Evolutionary conservation across 35 echinoderm and acorn worm genomes (phyloP).

Genomic region (Acanthaster planci): DNA sequence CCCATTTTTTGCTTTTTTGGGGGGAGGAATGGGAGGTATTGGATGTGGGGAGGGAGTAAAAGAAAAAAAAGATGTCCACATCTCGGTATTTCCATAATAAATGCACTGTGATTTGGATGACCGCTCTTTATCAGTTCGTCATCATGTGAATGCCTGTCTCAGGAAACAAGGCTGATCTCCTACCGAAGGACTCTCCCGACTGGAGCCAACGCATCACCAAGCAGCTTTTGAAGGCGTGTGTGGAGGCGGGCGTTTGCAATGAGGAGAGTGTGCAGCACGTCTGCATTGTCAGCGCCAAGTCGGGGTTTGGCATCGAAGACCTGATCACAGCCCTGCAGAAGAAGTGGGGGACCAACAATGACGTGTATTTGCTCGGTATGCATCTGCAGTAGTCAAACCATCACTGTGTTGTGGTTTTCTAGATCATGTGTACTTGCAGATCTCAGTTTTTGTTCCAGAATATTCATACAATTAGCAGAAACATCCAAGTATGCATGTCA

Average conservation of each 20-base stretch:
- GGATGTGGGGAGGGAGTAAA: too few species aligned
- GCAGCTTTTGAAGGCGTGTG: constrained; percentile 54
- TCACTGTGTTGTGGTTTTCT: too few species aligned
- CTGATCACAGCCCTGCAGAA: constrained; percentile 70
- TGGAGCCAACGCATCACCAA: constrained; percentile 43
- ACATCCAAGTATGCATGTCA: too few species aligned
- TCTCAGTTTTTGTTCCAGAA: too few species aligned
- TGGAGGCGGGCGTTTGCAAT: constrained; percentile 61
- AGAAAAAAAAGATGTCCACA: too few species aligned
- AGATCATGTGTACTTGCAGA: too few species aligned
- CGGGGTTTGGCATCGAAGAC: constrained; percentile 82
- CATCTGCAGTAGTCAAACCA: not conserved
- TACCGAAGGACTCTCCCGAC: constrained; percentile 68
- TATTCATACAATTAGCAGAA: too few species aligned
- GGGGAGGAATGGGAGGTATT: too few species aligned
- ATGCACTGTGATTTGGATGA: too few species aligned
- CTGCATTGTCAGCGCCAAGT: constrained; percentile 78
- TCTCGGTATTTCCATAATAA: too few species aligned
- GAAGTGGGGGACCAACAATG: constrained; percentile 58
- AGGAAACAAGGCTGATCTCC: constrained; percentile 74
- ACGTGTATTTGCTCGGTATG: constrained; percentile 90
- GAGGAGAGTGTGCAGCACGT: constrained; percentile 61
- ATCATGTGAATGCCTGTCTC: constrained; percentile 33
- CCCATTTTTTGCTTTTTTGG: too few species aligned
- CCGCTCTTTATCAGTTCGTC: not conserved